A percentile compares a stretch with the other conserved stretches of the same genome.
Evolutionary conservation across 1,140 invertebrate species (phyloP).

Genomic region (Trichomalopsis sarcophagae): DNA sequence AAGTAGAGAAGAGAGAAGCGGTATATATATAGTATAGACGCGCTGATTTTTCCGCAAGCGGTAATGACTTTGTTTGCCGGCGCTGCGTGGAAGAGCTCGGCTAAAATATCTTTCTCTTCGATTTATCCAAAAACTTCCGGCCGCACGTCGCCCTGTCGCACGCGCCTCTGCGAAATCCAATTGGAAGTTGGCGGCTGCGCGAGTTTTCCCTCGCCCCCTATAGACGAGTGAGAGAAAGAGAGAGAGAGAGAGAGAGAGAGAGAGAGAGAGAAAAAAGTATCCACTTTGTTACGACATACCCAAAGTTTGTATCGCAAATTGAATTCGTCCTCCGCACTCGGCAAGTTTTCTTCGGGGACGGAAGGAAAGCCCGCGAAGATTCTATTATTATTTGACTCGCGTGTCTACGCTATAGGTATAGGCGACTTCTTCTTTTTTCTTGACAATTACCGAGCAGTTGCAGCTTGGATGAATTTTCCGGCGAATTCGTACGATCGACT

Average conservation of each 20-base stretch:
- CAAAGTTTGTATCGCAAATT: constrained; percentile 45
- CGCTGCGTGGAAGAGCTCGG: not conserved
- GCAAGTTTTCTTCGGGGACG: not conserved
- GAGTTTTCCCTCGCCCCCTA: not conserved
- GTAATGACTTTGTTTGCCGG: constrained; percentile 42
- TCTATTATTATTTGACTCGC: not conserved
- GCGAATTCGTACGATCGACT: not conserved
- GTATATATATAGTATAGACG: not conserved
- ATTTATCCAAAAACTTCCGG: constrained; percentile 44
- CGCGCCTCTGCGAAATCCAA: constrained; percentile 21
- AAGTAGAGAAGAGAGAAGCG: not conserved
- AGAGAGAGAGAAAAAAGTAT: constrained; percentile 18
- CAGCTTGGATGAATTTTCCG: not conserved
- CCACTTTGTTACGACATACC: constrained; percentile 30
- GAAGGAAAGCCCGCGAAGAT: not conserved
- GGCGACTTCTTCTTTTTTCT: not conserved
- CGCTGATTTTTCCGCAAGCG: not conserved
- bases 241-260: not conserved
- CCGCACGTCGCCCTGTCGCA: not conserved
- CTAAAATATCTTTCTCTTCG: constrained; percentile 39
- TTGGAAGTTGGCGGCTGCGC: constrained; percentile 26
- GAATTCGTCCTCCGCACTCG: constrained; percentile 19
- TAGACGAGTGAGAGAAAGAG: not conserved
- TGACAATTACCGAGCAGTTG: too few relatives aligned
- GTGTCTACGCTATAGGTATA: not conserved